Evolutionary conservation across 2,888 invertebrate species (phyloP).

Genomic region (Spisula solida): DNA sequence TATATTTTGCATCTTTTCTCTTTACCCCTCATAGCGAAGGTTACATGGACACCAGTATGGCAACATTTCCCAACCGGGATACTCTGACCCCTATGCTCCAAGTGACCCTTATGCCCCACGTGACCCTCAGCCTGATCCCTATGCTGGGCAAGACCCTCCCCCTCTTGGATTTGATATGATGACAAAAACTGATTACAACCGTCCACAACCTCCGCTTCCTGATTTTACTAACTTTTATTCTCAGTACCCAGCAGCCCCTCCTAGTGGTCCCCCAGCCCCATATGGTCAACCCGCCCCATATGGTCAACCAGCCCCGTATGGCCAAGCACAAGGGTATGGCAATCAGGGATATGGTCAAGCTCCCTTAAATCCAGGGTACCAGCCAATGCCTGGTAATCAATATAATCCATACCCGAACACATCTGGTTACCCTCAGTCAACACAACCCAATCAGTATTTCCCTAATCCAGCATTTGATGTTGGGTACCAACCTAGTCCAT

Average conservation of each 20-base stretch:
- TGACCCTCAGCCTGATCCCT: constrained; percentile 64
- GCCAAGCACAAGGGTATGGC: constrained; percentile 34
- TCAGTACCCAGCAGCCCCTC: constrained; percentile 37
- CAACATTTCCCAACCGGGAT: constrained; percentile 18
- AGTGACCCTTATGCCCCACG: constrained; percentile 33
- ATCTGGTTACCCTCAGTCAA: constrained; percentile 39
- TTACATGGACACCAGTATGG: constrained; percentile 52
- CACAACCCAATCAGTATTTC: constrained; percentile 48
- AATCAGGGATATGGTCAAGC: constrained; percentile 18
- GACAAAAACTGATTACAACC: constrained; percentile 55
- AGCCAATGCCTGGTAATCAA: constrained; percentile 35
- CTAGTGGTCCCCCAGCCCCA: neutral
- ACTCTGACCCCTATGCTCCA: constrained; percentile 24
- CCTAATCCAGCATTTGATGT: constrained; percentile 61
- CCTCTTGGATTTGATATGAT: constrained; percentile 70
- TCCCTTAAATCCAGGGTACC: constrained; percentile 37
- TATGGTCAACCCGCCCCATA: constrained; percentile 29
- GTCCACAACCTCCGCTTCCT: constrained; percentile 31
- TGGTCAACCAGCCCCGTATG: constrained; percentile 54
- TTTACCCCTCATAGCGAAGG: constrained; percentile 29
- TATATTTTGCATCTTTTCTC: constrained; percentile 23
- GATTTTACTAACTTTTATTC: constrained; percentile 38
- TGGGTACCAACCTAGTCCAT: constrained; percentile 63
- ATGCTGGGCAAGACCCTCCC: constrained; percentile 59
- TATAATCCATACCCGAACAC: constrained; percentile 17